Conservation (phyloP, 2,888 invertebrate species). For the Sinohyriopsis cumingii region DNA sequence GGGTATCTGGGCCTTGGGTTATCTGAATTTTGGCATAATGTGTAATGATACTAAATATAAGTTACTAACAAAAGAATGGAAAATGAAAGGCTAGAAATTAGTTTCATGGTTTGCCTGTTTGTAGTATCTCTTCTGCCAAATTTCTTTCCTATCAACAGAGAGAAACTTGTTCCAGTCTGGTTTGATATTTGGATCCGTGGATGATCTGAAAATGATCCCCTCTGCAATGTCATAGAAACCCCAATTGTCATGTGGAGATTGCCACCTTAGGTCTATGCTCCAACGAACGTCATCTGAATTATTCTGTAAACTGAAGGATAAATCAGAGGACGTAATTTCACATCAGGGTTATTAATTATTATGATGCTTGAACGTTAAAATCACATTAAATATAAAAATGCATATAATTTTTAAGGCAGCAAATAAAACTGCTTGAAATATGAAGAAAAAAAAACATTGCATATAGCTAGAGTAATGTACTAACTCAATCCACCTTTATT, state of each 20-base stretch:
- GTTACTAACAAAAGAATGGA: neutral
- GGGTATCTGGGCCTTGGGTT: neutral
- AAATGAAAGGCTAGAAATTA: neutral
- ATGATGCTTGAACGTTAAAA: neutral
- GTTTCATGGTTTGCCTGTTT: constrained; percentile 39
- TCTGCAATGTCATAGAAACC: constrained; percentile 66
- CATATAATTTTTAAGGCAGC: neutral
- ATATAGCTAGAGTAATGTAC: too few relatives aligned
- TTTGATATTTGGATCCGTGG: constrained; percentile 42
- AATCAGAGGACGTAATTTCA: too few relatives aligned
- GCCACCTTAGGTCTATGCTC: constrained; percentile 68
- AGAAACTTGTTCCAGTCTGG: constrained; percentile 65
- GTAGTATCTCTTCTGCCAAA: constrained; percentile 62
- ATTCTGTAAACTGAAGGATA: constrained; percentile 56
- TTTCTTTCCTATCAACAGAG: constrained; percentile 63
- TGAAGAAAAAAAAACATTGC: too few relatives aligned
- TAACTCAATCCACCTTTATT: too few relatives aligned
- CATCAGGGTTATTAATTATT: neutral
- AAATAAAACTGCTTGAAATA: too few relatives aligned
- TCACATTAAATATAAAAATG: neutral
- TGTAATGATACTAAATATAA: neutral
- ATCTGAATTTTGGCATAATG: neutral
- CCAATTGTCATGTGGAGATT: constrained; percentile 60
- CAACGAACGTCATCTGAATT: constrained; percentile 63
- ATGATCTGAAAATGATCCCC: constrained; percentile 58